Evolutionary conservation across 1,140 invertebrate genomes (phyloP).

Genomic region (Cherax destructor): DNA sequence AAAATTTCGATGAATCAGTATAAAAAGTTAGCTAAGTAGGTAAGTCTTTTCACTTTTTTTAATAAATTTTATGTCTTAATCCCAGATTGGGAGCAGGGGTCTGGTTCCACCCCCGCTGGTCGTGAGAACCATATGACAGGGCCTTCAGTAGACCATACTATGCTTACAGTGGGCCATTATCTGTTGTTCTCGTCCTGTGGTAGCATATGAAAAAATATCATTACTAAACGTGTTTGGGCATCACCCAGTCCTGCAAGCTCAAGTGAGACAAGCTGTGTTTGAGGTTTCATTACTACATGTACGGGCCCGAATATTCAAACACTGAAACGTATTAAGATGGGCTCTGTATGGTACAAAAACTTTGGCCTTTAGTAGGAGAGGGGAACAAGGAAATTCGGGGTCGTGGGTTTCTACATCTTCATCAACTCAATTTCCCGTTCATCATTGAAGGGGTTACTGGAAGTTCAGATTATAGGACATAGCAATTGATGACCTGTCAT

Average conservation of each 20-base stretch:
- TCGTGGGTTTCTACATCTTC: constrained; percentile 20
- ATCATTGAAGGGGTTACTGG: constrained; percentile 52
- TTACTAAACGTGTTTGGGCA: constrained; percentile 26
- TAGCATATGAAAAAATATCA: not conserved
- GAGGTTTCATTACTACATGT: constrained; percentile 61
- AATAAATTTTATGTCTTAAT: not conserved
- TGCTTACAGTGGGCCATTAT: constrained; percentile 44
- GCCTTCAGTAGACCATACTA: constrained; percentile 53
- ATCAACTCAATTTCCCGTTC: constrained; percentile 33
- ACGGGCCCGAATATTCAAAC: constrained; percentile 37
- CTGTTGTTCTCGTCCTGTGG: not conserved
- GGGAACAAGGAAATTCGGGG: constrained; percentile 67
- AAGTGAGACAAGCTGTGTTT: constrained; percentile 20
- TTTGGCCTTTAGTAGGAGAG: constrained; percentile 35
- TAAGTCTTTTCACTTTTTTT: not conserved
- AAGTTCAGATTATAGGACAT: constrained; percentile 39
- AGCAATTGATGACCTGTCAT: constrained; percentile 62
- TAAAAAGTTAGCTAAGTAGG: too few relatives aligned
- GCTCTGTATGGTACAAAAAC: constrained; percentile 31
- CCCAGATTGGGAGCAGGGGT: constrained; percentile 26
- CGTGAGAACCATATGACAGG: constrained; percentile 42
- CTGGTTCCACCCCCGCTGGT: not conserved
- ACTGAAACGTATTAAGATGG: constrained; percentile 39
- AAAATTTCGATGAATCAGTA: too few relatives aligned
- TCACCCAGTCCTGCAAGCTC: constrained; percentile 39